These are phyloP conservation scores for Neodontobutis hainanensis DNA, from an alignment of 2,113 vertebrate species.

Conservation along the genomic window DNA sequence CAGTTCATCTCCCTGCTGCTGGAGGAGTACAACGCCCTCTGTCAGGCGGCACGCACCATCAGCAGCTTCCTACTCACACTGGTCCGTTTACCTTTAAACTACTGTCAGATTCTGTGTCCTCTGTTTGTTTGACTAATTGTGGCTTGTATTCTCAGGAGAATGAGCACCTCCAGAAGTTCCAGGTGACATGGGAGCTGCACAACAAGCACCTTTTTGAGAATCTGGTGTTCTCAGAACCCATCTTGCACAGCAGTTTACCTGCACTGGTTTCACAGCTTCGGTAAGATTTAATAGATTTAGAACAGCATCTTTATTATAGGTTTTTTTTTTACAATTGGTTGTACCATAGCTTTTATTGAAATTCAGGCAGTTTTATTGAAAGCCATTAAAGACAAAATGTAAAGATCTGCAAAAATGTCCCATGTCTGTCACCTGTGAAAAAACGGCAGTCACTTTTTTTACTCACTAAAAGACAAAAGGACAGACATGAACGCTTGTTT, in stretches of 20 bases:
- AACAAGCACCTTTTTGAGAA: slow-evolving; percentile 99
- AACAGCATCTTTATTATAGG: background rate
- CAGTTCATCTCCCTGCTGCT: slow-evolving; percentile 95
- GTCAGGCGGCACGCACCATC: slow-evolving; percentile 95
- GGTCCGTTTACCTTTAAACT: slow-evolving; percentile 76
- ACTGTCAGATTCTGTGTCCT: background rate
- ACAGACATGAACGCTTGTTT: too few relatives aligned
- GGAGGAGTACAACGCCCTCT: slow-evolving; percentile 93
- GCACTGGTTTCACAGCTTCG: slow-evolving; percentile 90
- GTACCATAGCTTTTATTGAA: too few relatives aligned
- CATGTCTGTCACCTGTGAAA: too few relatives aligned
- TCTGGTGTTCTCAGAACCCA: slow-evolving; percentile 95
- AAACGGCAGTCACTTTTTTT: too few relatives aligned
- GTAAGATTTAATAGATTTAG: slow-evolving; percentile 71
- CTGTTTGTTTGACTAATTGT: background rate
- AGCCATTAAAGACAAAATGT: too few relatives aligned
- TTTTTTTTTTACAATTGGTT: too few relatives aligned
- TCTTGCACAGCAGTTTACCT: slow-evolving; percentile 92
- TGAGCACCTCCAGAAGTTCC: slow-evolving; percentile 96
- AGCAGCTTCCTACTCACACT: slow-evolving; percentile 95
- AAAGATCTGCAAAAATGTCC: too few relatives aligned
- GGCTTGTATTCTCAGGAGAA: slow-evolving; percentile 82
- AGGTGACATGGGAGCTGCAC: slow-evolving; percentile 97
- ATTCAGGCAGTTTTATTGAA: too few relatives aligned
- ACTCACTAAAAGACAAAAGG: too few relatives aligned